Conservation (phyloP, 2,888 invertebrate species). For the Hyposoter dolosus region DNA sequence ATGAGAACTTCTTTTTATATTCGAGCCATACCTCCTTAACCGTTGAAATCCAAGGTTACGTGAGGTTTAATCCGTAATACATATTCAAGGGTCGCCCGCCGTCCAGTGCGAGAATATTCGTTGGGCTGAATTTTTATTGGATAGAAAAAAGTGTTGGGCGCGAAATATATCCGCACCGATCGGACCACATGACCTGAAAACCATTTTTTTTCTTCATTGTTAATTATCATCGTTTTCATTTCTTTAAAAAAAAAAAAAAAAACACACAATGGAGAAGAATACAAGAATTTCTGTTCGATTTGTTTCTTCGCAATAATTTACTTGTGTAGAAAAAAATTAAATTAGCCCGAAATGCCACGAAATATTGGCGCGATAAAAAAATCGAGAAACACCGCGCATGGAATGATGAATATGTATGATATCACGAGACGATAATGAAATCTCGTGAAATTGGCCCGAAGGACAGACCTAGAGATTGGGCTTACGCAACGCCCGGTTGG, state of each 20-base stretch:
- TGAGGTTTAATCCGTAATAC: constrained; percentile 32
- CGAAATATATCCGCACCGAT: neutral
- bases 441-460: constrained; percentile 30
- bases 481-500: constrained; percentile 14
- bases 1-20: constrained; percentile 17
- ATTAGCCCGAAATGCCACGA: neutral
- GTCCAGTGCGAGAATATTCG: neutral
- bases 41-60: constrained; percentile 29
- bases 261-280: neutral
- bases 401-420: constrained; percentile 9
- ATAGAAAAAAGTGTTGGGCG: neutral
- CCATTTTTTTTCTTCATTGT: neutral
- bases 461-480: constrained; percentile 19
- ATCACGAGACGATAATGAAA: constrained; percentile 26
- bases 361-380: constrained; percentile 6
- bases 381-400: neutral
- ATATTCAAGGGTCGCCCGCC: constrained; percentile 17
- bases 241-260: no score
- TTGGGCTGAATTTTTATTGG: constrained; percentile 18
- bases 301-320: neutral
- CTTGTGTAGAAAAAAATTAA: neutral
- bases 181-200: neutral
- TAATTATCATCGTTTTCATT: neutral
- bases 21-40: constrained; percentile 2
- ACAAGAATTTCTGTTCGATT: neutral